A percentile compares a stretch with the other conserved stretches of the same genome.
These are phyloP conservation scores for Leuciscus waleckii DNA, from an alignment of 2,797 vertebrate species.

Conservation along the genomic window DNA sequence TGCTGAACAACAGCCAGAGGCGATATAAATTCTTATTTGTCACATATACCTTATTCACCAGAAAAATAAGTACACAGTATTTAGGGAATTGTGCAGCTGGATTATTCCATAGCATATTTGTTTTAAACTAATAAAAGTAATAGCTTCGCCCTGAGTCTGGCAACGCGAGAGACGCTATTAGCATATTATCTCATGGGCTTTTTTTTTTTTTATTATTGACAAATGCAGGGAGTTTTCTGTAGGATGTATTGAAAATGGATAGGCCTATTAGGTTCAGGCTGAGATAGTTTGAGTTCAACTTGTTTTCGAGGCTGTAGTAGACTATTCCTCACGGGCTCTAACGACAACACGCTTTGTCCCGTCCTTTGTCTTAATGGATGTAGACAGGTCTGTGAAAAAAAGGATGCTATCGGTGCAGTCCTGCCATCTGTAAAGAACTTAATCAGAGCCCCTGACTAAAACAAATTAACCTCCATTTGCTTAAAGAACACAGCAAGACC, in stretches of 20 bases:
- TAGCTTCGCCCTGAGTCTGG: neutral
- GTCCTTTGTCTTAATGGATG: slow-evolving; percentile 41
- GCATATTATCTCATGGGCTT: neutral
- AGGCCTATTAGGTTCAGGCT: slow-evolving; percentile 11
- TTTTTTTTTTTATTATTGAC: slow-evolving; percentile 14
- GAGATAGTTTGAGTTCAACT: slow-evolving; percentile 36
- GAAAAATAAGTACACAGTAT: neutral
- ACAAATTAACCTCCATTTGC: slow-evolving; percentile 53
- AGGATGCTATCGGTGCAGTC: slow-evolving; percentile 37
- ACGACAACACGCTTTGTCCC: slow-evolving; percentile 17
- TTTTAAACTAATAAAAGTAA: slow-evolving; percentile 27
- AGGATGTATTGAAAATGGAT: slow-evolving; percentile 33
- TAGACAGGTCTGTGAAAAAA: slow-evolving; percentile 38
- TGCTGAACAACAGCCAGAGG: slow-evolving; percentile 35
- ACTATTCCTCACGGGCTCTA: slow-evolving; percentile 7
- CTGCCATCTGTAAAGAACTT: slow-evolving; percentile 35
- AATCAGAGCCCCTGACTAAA: slow-evolving; percentile 46
- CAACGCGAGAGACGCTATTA: slow-evolving; percentile 8
- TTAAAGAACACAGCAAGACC: slow-evolving; percentile 40
- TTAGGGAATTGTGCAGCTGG: neutral
- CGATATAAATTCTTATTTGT: slow-evolving; percentile 10
- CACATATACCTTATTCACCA: neutral
- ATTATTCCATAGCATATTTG: slow-evolving; percentile 1
- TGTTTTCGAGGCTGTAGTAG: slow-evolving; percentile 26
- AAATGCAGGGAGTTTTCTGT: slow-evolving; percentile 10